Evolutionary conservation across 2,113 vertebrate species (phyloP), one percentile per base, ranked within the genome.

Genomic region (Lasiurus cinereus): DNA sequence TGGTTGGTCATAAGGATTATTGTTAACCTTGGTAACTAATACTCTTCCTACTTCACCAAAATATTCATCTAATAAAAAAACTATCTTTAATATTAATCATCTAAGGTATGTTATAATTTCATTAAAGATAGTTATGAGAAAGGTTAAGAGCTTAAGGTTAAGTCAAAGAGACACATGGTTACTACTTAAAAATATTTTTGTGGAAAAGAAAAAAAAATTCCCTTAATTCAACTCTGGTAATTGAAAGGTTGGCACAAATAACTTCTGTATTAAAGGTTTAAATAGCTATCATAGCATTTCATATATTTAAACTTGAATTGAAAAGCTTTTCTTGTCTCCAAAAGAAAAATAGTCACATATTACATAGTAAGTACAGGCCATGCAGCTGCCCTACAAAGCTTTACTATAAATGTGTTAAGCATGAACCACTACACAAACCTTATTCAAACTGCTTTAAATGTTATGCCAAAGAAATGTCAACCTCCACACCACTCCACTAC

Each of bases 101-200:
- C 29, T 96, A 97, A 74, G 84, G 79, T 94, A 98, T 98, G 97
- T 90, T 97, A 96, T 97, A 98, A 98, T 98, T 98, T 98, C 97
- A 98, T 98, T 99, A 98, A 98, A 98, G 97, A 97, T 89, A 96
- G 97, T 98, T 98, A 97, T 98, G 97, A 98, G 97, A 98, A 98
- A 97, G 98, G 97, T 95, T 97, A 98, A 97, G 94, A 97, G 97
- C 97, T 98, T 94, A 96, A 94, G 85, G 46, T 46, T 97, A 93
- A 76, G 50, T 54, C 86, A 97, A 97, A 92, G 66, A 85, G 72
- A 14, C 54, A 92, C 22, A 67, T 48, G 86, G 79, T 24, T 97
- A 95, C 91, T 95, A 94, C 96, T 93, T 96, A 43, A 48, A 90
- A 88, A 88, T 67, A 96, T 97, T 97, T 98, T 97, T 83, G 96